Conservation (phyloP, 2,888 invertebrate genomes). For the Pecten maximus region DNA sequence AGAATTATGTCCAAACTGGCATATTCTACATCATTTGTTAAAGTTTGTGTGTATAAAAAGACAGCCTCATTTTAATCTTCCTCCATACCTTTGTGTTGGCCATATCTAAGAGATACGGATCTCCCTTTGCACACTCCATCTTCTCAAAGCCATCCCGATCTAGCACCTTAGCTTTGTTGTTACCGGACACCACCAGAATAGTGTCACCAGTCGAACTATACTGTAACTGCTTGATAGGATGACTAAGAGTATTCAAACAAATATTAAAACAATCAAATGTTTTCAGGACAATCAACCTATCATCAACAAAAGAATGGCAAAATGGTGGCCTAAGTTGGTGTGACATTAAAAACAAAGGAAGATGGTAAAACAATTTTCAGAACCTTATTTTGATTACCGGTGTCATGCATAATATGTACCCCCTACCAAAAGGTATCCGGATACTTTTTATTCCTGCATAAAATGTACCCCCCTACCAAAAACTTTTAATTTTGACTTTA, state of each 20-base stretch:
- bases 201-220: conserved; percentile 97
- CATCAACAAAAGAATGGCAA: no score
- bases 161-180: conserved; percentile 91
- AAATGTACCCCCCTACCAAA: no score
- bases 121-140: conserved; percentile 96
- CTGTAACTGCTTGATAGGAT: conserved; percentile 94
- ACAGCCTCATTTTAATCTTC: not conserved
- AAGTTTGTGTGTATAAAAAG: not conserved
- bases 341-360: no score
- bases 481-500: no score
- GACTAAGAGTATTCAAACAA: conserved; percentile 83
- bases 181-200: conserved; percentile 95
- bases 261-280: not conserved
- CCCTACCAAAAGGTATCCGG: no score
- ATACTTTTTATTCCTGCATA: no score
- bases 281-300: no score
- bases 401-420: no score
- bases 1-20: not conserved
- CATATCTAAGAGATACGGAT: conserved; percentile 95
- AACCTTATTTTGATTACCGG: no score
- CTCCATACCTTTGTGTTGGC: conserved; percentile 79
- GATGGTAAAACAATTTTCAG: no score
- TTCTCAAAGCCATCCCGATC: conserved; percentile 97
- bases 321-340: no score
- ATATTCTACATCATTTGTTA: not conserved